Conservation (phyloP, 2,888 invertebrate genomes). For the Dyspetes luteomarginatus region DNA sequence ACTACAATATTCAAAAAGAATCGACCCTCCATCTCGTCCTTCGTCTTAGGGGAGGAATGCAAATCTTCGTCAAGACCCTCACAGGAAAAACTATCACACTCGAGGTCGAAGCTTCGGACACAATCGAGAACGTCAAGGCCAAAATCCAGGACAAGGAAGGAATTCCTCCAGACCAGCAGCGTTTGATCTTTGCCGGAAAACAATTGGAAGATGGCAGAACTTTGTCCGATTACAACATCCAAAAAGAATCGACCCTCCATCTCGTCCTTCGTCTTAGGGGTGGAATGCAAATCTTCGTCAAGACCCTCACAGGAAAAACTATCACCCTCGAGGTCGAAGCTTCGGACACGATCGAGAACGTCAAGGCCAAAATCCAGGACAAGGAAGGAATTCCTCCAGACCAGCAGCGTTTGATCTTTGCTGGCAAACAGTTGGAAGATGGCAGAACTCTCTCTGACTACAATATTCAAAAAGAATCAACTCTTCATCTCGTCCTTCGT, state of each 20-base stretch:
- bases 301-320: neutral
- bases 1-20: slow-evolving; percentile 78
- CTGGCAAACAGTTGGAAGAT: slow-evolving; percentile 85
- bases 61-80: slow-evolving; percentile 87
- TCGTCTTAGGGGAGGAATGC: slow-evolving; percentile 87
- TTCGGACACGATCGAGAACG: slow-evolving; percentile 4
- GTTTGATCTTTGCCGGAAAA: slow-evolving; percentile 70
- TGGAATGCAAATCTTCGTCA: slow-evolving; percentile 4
- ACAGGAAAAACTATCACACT: slow-evolving; percentile 86
- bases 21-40: slow-evolving; percentile 86
- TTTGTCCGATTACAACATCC: neutral
- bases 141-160: slow-evolving; percentile 84
- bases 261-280: slow-evolving; percentile 82
- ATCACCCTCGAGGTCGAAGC: neutral
- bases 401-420: neutral
- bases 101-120: slow-evolving; percentile 86
- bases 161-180: slow-evolving; percentile 70
- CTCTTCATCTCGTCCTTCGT: slow-evolving; percentile 23
- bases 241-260: slow-evolving; percentile 68
- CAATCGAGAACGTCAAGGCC: slow-evolving; percentile 87
- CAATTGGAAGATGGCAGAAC: slow-evolving; percentile 53
- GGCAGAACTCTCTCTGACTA: slow-evolving; percentile 83
- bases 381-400: slow-evolving; percentile 3
- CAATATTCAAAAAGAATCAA: slow-evolving; percentile 35
- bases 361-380: neutral